Evolutionary conservation across 2,797 vertebrate genomes (phyloP), one percentile per base, ranked within the genome.

Genomic region (Dromococcyx pavoninus): DNA sequence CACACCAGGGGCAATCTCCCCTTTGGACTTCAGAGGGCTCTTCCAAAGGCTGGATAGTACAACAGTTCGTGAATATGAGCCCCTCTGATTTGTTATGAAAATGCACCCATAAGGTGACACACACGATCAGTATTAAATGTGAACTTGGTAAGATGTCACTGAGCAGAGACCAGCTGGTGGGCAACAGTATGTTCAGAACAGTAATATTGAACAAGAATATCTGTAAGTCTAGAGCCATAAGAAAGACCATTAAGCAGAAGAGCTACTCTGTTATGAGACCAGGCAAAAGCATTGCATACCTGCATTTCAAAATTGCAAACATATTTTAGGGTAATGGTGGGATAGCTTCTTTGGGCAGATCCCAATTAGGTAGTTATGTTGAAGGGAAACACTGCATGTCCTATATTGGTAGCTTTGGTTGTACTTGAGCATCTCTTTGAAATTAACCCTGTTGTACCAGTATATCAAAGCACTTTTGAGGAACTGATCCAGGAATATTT

Each of bases 41-140:
- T 79, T 78, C 67, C 57, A 30, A 70, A 72, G 11, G 7, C 16
- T 48, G 21, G 28, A 33, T 15, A 25, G 28, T 15, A 25, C 0
- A 0, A 23, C 8, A 14, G 44, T 37, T 73, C 72, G 74, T 53
- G 35, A 67, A 41, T 0, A 0, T 8, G 8, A 79, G 3, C 43
- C 35, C 46, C 50, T 69, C 84, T 54, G 48, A 22, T 44, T 51
- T 51, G 43, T 28, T 53, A 33, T 1, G 11, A 60, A 62, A 92
- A n/a, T 1, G 1, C 23, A 17, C 30, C 30, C 51, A 44, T 58
- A 60, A 60, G 12, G 10, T 60, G 5, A 2, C 44, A 62, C 27
- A 13, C 6, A 6, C 21, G 28, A 16, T 53, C 32, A 48, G 23
- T 44, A 17, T 24, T 48, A 91, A 66, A 88, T 4, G 2, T 14